phyloP scores from a whole-genome alignment of 2,888 invertebrate genomes.

The Cephus pygmeus region DNA sequence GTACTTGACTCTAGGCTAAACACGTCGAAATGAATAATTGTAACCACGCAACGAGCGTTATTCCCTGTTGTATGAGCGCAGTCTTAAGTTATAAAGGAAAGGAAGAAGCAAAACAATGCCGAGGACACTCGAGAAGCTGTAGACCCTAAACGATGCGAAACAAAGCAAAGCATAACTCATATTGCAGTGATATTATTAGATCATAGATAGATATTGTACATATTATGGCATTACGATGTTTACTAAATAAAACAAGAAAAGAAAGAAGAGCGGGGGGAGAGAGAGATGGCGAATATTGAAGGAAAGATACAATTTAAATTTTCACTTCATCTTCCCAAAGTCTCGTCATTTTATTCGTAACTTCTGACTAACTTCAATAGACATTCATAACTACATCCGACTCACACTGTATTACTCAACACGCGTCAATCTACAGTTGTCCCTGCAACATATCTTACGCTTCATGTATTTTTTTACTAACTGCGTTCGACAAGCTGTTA shows the following conservation, averaged over 20 bases:
- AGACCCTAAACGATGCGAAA: too few relatives aligned
- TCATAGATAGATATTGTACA: slow-evolving; percentile 58
- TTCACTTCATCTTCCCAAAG: too few relatives aligned
- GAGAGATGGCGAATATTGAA: not conserved
- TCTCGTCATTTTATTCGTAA: too few relatives aligned
- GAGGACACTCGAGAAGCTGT: too few relatives aligned
- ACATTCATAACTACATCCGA: too few relatives aligned
- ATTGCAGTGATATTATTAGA: slow-evolving; percentile 57
- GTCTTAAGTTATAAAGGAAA: slow-evolving; percentile 18
- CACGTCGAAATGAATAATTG: slow-evolving; percentile 31
- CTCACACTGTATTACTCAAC: too few relatives aligned
- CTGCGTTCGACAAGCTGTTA: too few relatives aligned
- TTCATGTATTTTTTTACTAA: too few relatives aligned
- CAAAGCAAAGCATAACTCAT: slow-evolving; percentile 11
- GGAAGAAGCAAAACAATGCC: slow-evolving; percentile 29
- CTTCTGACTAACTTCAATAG: too few relatives aligned
- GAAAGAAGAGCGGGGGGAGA: slow-evolving; percentile 6
- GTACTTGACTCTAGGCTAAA: slow-evolving; percentile 17
- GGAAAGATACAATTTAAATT: too few relatives aligned
- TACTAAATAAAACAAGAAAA: slow-evolving; percentile 51
- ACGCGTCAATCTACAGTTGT: too few relatives aligned
- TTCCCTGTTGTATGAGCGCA: slow-evolving; percentile 25
- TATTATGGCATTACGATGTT: slow-evolving; percentile 55
- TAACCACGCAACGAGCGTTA: slow-evolving; percentile 31
- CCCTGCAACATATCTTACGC: too few relatives aligned